These are phyloP conservation scores for Diarsia dahlii DNA, from an alignment of 2,888 invertebrate species.

Conservation along the genomic window DNA sequence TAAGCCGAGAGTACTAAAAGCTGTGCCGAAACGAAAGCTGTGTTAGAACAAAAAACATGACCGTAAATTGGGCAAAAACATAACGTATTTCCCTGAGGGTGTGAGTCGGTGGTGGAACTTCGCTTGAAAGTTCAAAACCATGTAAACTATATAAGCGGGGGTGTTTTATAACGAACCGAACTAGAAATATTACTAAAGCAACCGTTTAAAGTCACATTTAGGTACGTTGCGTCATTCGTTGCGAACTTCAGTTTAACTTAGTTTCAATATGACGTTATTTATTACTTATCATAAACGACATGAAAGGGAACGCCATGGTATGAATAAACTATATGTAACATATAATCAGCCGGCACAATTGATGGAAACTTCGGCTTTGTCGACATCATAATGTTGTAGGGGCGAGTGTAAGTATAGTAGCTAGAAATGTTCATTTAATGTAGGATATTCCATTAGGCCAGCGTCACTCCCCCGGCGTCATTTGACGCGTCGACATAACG, in stretches of 20 bases:
- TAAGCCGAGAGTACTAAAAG: constrained; percentile 12
- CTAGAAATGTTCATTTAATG: constrained; percentile 55
- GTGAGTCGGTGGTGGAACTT: not conserved
- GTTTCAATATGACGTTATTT: constrained; percentile 15
- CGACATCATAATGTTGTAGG: constrained; percentile 27
- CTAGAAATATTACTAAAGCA: constrained; percentile 16
- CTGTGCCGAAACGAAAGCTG: constrained; percentile 21
- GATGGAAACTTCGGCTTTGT: constrained; percentile 22
- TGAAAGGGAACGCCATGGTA: not conserved
- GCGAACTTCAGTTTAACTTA: constrained; percentile 9
- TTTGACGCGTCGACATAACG: constrained; percentile 53
- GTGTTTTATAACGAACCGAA: constrained; percentile 6
- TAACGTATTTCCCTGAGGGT: constrained; percentile 39
- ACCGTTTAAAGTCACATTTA: constrained; percentile 32
- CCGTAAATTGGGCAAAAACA: constrained; percentile 35
- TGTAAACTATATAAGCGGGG: constrained; percentile 22
- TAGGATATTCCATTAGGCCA: constrained; percentile 61
- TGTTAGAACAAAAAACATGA: constrained; percentile 35
- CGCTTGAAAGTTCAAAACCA: constrained; percentile 21
- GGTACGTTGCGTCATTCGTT: constrained; percentile 19
- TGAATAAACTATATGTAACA: constrained; percentile 3
- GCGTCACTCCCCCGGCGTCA: constrained; percentile 55
- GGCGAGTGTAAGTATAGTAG: constrained; percentile 40
- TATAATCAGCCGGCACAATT: constrained; percentile 13
- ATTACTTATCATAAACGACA: constrained; percentile 22